phyloP scores from a whole-genome alignment of 2,113 vertebrate species.

The Carassius gibelio region DNA sequence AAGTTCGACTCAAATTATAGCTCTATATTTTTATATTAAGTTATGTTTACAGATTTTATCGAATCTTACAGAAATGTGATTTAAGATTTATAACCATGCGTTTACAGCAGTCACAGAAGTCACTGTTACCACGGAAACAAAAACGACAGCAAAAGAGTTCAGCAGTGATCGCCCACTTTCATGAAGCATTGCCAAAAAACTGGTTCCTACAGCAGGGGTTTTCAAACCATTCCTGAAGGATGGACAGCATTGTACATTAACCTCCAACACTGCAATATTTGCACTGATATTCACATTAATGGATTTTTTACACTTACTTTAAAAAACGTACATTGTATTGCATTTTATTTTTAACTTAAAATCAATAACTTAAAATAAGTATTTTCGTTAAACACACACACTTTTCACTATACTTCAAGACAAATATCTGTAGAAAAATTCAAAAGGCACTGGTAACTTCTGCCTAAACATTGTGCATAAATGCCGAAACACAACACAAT shows the following conservation, averaged over 20 bases:
- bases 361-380: not conserved
- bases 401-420: not conserved
- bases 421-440: not conserved
- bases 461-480: not conserved
- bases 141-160: not conserved
- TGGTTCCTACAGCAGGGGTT: not conserved
- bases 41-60: not conserved
- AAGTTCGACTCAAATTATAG: not conserved
- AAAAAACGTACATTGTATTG: not conserved
- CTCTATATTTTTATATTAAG: not conserved
- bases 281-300: not conserved
- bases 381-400: not conserved
- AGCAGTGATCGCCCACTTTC: not conserved
- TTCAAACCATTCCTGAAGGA: not conserved
- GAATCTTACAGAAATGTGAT: not conserved
- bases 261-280: not conserved
- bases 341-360: not conserved
- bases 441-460: not conserved
- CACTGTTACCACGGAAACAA: not conserved
- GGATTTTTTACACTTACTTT: not conserved
- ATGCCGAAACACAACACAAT: not conserved
- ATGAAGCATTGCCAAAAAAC: not conserved
- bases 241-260: not conserved
- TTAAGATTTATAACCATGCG: not conserved
- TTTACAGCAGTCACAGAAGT: not conserved